These are phyloP conservation scores for Drosophila lacicola DNA, from an alignment of 2,888 invertebrate species.

Conservation along the genomic window DNA sequence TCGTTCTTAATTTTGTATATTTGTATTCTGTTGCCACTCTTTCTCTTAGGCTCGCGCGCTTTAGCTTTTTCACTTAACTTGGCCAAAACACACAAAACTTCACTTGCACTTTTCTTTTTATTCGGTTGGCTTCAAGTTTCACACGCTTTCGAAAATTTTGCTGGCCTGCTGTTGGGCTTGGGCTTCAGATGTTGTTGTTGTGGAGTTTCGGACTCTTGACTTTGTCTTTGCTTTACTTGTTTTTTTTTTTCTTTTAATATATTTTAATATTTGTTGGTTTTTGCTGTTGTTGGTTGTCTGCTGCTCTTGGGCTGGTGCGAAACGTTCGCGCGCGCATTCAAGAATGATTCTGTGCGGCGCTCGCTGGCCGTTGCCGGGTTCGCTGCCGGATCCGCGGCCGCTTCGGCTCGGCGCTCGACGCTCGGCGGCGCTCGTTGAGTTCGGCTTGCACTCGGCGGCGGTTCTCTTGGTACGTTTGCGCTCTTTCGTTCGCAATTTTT, in stretches of 20 bases:
- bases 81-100: slow-evolving; percentile 40
- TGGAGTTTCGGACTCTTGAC: slow-evolving; percentile 27
- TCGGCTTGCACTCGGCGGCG: slow-evolving; percentile 32
- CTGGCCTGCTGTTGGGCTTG: slow-evolving; percentile 13
- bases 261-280: slow-evolving; percentile 5
- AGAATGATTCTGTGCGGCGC: slow-evolving; percentile 84
- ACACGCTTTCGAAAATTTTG: slow-evolving; percentile 38
- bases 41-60: slow-evolving; percentile 10
- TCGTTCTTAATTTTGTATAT: slow-evolving; percentile 71
- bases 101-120: slow-evolving; percentile 75
- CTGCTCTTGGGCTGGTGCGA: slow-evolving; percentile 67
- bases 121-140: slow-evolving; percentile 36
- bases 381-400: slow-evolving; percentile 24
- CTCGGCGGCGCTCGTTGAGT: slow-evolving; percentile 37
- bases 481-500: slow-evolving; percentile 59
- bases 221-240: slow-evolving; percentile 1
- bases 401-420: slow-evolving; percentile 31
- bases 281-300: slow-evolving; percentile 28
- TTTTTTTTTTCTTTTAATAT: not conserved
- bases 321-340: slow-evolving; percentile 84
- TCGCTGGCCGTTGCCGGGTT: slow-evolving; percentile 63
- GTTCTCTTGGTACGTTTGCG: slow-evolving; percentile 44
- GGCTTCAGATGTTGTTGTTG: not conserved
- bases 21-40: slow-evolving; percentile 18
- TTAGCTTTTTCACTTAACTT: slow-evolving; percentile 44